phyloP scores from a whole-genome alignment of 2,797 vertebrate species.

The Apogon talboti region DNA sequence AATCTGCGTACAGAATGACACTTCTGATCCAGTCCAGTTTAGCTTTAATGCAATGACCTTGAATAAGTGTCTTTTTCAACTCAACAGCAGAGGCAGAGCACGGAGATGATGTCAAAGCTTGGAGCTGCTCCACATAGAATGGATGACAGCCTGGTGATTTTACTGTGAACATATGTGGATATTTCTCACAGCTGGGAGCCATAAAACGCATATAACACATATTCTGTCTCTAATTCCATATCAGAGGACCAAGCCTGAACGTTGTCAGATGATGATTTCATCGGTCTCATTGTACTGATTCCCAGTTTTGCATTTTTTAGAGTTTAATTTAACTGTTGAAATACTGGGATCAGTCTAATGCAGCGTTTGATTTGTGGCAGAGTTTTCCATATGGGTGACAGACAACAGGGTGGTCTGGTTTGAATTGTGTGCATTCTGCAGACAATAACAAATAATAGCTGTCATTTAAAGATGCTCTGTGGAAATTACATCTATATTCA shows the following conservation, averaged over 20 bases:
- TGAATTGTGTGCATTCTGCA: neutral
- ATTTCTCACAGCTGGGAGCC: slow-evolving; percentile 8
- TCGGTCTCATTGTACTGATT: neutral
- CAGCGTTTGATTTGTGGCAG: neutral
- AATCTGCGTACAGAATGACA: neutral
- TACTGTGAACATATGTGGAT: slow-evolving; percentile 1
- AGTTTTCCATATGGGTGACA: neutral
- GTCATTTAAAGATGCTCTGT: neutral
- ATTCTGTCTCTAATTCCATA: neutral
- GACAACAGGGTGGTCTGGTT: neutral
- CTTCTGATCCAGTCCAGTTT: neutral
- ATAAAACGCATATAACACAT: neutral
- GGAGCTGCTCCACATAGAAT: slow-evolving; percentile 1
- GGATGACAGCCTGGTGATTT: neutral
- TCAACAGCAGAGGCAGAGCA: neutral
- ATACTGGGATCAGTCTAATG: neutral
- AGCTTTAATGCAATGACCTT: slow-evolving; percentile 12
- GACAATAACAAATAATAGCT: neutral
- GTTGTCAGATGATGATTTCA: neutral
- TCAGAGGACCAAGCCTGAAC: neutral
- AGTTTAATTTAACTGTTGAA: neutral
- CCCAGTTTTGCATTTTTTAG: neutral
- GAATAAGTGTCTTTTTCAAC: neutral
- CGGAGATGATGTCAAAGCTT: slow-evolving; percentile 4
- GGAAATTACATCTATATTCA: neutral